Evolutionary conservation across 2,113 vertebrate genomes (phyloP).

Genomic region (Climacteris rufus): DNA sequence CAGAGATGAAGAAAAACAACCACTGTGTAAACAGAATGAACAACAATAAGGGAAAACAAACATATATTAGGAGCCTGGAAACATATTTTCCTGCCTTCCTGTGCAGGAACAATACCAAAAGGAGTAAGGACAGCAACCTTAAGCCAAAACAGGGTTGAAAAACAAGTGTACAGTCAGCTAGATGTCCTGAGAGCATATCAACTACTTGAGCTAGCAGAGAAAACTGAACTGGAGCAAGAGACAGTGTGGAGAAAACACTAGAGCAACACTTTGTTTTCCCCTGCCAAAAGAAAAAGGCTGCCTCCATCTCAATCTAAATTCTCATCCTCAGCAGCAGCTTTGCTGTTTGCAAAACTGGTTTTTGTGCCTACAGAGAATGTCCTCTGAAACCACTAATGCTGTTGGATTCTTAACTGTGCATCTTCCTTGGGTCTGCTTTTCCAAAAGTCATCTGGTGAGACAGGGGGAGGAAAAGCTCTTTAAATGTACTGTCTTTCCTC

Average conservation of each 20-base stretch:
- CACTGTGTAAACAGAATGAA: conserved; percentile 31
- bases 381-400: neutral
- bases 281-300: neutral
- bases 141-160: conserved; percentile 37
- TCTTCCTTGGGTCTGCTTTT: neutral
- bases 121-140: conserved; percentile 13
- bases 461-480: neutral
- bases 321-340: neutral
- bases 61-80: conserved; percentile 37
- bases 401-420: neutral
- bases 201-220: neutral
- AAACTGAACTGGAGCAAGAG: neutral
- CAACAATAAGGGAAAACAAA: conserved; percentile 45
- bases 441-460: neutral
- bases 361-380: neutral
- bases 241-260: accelerated
- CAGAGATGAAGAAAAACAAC: conserved; percentile 25
- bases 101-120: conserved; percentile 50
- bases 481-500: neutral
- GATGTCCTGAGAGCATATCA: neutral
- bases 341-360: neutral
- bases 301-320: neutral
- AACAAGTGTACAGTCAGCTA: conserved; percentile 10
- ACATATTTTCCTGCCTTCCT: conserved; percentile 56
- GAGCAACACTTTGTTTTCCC: neutral